A percentile compares a stretch with the other conserved stretches of the same genome.
phyloP scores from a whole-genome alignment of 2,113 vertebrate genomes.

The Mobula hypostoma region DNA sequence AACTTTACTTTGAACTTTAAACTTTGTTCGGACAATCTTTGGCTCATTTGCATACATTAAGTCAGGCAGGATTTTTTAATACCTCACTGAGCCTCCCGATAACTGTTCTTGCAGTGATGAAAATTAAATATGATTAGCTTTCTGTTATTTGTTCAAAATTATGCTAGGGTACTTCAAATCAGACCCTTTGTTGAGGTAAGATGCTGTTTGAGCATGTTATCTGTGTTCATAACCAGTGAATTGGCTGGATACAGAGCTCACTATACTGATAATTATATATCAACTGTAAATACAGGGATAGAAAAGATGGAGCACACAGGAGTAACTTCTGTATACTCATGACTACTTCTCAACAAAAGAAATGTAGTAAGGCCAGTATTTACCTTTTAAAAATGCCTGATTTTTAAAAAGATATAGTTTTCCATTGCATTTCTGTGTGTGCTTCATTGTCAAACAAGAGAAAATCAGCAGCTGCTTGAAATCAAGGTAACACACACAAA shows the following conservation, averaged over 20 bases:
- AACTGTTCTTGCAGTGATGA: background rate
- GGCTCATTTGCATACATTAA: background rate
- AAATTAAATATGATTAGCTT: slow-evolving; percentile 19
- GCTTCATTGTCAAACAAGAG: background rate
- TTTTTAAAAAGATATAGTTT: background rate
- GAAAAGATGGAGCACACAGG: background rate
- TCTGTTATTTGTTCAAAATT: background rate
- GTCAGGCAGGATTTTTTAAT: background rate
- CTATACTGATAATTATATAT: background rate
- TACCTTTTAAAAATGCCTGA: background rate
- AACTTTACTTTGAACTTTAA: no score
- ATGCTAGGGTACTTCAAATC: background rate
- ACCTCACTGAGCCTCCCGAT: background rate
- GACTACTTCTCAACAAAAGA: background rate
- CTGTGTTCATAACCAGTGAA: background rate
- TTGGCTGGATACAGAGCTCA: background rate
- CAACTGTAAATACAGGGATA: background rate
- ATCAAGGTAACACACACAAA: no score
- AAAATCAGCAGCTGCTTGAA: no score
- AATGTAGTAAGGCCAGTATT: background rate
- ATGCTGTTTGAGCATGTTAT: background rate
- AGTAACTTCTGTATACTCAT: no score
- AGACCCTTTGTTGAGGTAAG: background rate
- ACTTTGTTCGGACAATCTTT: background rate
- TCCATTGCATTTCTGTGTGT: background rate